Percentiles rank a stretch among this genome's conserved stretches.
phyloP scores from a whole-genome alignment of 2,797 vertebrate species.

The Mus caroli region DNA sequence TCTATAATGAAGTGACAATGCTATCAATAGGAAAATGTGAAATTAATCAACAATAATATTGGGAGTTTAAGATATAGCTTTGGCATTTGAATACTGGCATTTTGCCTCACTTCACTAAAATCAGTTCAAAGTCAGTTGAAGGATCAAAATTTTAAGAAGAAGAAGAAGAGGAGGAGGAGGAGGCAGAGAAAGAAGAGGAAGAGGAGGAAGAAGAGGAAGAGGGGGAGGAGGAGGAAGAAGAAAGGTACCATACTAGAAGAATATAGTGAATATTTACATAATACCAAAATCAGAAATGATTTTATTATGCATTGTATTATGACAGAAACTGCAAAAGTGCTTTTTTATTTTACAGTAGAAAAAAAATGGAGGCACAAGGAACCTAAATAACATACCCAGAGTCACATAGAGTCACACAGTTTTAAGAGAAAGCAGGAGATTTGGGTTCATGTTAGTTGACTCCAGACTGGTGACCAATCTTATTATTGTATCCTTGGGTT shows the following conservation, averaged over 20 bases:
- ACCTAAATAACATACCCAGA: background rate
- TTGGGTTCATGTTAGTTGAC: background rate
- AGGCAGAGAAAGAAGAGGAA: background rate
- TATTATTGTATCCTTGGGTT: background rate
- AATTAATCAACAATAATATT: conserved; percentile 1
- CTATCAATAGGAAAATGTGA: conserved; percentile 2
- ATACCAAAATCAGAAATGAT: background rate
- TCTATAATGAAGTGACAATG: conserved; percentile 2
- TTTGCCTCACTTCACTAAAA: conserved; percentile 46
- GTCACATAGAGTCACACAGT: background rate
- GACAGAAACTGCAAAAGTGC: background rate
- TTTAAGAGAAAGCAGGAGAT: background rate
- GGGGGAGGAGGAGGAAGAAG: background rate
- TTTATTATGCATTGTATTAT: background rate
- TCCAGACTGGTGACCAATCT: background rate
- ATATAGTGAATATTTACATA: background rate
- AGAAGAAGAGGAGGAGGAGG: background rate
- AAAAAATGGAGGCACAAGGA: conserved; percentile 31
- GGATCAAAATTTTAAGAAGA: conserved; percentile 8
- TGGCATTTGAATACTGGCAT: background rate
- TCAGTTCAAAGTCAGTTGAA: conserved; percentile 27
- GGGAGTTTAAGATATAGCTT: background rate
- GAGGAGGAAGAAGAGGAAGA: background rate
- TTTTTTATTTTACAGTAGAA: conserved; percentile 18
- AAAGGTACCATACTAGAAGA: background rate